These are phyloP conservation scores for Origma solitaria DNA, from an alignment of 2,113 vertebrate genomes.

Conservation along the genomic window DNA sequence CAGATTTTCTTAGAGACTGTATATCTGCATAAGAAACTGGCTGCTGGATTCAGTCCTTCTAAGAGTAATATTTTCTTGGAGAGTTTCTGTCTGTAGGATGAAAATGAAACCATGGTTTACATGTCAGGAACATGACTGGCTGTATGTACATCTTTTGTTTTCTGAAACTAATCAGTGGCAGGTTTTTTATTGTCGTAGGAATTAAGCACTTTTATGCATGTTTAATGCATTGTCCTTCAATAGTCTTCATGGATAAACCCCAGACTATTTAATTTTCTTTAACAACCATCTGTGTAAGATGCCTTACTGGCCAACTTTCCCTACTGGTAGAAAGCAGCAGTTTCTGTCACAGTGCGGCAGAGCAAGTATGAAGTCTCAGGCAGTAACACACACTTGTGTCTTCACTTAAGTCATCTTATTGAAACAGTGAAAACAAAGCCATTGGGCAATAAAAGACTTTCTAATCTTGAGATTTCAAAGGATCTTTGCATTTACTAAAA, in stretches of 20 bases:
- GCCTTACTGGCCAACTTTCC: not conserved
- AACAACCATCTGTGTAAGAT: not conserved
- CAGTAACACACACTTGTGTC: not conserved
- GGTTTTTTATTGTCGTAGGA: not conserved
- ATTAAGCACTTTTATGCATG: not conserved
- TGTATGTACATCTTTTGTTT: accelerated
- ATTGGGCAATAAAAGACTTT: not conserved
- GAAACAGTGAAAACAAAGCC: not conserved
- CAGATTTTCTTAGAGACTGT: not conserved
- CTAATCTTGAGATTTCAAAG: not conserved
- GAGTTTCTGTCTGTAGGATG: not conserved
- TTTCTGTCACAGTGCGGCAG: not conserved
- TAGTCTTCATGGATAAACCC: not conserved
- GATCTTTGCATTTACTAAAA: not conserved
- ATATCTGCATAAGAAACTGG: not conserved
- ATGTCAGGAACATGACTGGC: not conserved
- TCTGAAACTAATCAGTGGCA: not conserved
- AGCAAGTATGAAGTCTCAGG: not conserved
- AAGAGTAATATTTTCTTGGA: not conserved
- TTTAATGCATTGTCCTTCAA: not conserved
- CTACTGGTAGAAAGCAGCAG: not conserved
- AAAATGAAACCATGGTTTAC: not conserved
- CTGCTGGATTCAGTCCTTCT: not conserved
- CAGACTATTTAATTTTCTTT: not conserved
- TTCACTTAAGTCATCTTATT: not conserved